Conservation (phyloP, 1,140 invertebrate genomes). For the Drosophila murphyi region DNA sequence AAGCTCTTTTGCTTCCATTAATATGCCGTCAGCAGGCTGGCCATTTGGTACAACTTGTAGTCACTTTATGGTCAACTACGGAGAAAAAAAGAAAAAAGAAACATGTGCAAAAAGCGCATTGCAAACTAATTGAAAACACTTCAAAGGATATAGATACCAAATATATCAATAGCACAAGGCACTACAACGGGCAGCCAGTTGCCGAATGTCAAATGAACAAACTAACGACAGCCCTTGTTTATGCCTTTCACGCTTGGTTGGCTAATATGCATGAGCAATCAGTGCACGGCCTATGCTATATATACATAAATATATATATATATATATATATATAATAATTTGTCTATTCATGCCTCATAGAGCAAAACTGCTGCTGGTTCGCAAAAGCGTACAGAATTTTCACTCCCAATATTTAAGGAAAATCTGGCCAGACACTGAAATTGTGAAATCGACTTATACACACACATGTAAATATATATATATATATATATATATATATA, state of each 20-base stretch:
- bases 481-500: not conserved
- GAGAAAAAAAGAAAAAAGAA: conserved; percentile 12
- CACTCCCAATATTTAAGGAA: no score
- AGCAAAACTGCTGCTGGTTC: not conserved
- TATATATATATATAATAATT: not conserved
- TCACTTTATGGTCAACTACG: not conserved
- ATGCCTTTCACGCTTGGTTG: conserved; percentile 11
- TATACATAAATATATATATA: no score
- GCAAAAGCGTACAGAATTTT: not conserved
- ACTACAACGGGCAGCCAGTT: conserved; percentile 36
- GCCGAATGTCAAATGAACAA: conserved; percentile 57
- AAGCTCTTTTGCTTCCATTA: conserved; percentile 50
- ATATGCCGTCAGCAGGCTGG: conserved; percentile 37
- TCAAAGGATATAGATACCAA: conserved; percentile 56
- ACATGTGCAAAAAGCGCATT: conserved; percentile 50
- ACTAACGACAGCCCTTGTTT: conserved; percentile 16
- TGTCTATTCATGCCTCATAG: not conserved
- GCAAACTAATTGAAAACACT: conserved; percentile 74
- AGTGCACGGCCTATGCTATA: not conserved
- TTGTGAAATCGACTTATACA: not conserved
- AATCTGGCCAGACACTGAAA: conserved; percentile 9
- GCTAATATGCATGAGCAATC: not conserved
- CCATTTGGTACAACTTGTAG: conserved; percentile 13
- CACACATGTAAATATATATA: not conserved
- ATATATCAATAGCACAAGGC: conserved; percentile 52